These are phyloP conservation scores for Ectropis grisescens DNA, from an alignment of 1,140 invertebrate species.

Conservation along the genomic window DNA sequence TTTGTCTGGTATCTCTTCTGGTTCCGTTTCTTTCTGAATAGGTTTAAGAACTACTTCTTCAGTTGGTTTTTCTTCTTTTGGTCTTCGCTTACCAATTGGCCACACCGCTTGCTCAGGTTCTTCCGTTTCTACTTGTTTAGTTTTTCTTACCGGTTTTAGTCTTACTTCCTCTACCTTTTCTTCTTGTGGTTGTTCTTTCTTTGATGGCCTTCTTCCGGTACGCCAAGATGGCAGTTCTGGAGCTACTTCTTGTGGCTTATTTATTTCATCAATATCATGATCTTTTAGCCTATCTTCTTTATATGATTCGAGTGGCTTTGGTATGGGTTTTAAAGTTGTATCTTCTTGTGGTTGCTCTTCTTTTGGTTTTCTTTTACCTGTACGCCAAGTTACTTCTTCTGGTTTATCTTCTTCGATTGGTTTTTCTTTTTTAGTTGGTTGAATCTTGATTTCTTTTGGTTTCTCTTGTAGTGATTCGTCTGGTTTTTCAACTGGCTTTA, in stretches of 20 bases:
- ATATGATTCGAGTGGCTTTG: constrained; percentile 16
- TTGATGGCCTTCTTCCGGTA: constrained; percentile 15
- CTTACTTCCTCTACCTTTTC: constrained; percentile 31
- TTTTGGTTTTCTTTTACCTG: constrained; percentile 5
- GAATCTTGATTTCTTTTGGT: no score
- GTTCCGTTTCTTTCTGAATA: constrained; percentile 35
- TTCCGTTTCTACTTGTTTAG: constrained; percentile 16
- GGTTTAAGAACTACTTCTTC: constrained; percentile 66
- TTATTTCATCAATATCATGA: constrained; percentile 6
- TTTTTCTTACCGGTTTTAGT: constrained; percentile 34
- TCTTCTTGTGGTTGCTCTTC: constrained; percentile 12
- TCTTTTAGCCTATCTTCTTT: constrained; percentile 11
- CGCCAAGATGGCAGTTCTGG: constrained; percentile 18
- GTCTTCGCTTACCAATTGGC: constrained; percentile 21
- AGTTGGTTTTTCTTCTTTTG: constrained; percentile 47
- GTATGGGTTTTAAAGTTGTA: constrained; percentile 17
- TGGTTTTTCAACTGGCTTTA: no score
- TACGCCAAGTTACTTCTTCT: background rate
- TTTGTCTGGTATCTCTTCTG: no score
- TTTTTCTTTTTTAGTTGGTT: no score
- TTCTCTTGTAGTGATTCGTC: no score
- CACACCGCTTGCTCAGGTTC: constrained; percentile 13
- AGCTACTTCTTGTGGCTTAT: constrained; percentile 16
- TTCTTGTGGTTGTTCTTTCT: constrained; percentile 13
- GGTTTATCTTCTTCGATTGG: no score